Evolutionary conservation across 2,797 vertebrate genomes (phyloP), one percentile per base, ranked within the genome.

Genomic region (Toxotes lorentzi): DNA sequence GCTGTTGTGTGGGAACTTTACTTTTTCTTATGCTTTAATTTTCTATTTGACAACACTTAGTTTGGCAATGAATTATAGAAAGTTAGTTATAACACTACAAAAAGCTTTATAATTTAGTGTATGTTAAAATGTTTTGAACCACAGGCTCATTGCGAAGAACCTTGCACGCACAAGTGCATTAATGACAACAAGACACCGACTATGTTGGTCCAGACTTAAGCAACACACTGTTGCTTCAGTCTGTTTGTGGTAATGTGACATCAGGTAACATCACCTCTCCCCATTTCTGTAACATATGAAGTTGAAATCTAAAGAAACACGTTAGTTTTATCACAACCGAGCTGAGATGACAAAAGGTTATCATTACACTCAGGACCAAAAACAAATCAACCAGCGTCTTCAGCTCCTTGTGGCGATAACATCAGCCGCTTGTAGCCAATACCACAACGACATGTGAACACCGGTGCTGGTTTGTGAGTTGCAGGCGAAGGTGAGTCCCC

Each of bases 311-410:
- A 30, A 75, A 68, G 56, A 70, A 50, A 51, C 51, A 43, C n/a
- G 21, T n/a, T 34, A 17, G 41, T 73, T 50, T 5, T 51, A 40
- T 72, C 21, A 58, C 56, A 51, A 60, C 41, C 13, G 48, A 77
- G 76, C 63, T 12, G 62, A 78, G 43, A 47, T 43, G 50, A 51
- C 68, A 38, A 45, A 73, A 81, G 79, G 81, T 87, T 87, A 86
- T 88, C 74, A 54, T 65, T 47, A 58, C 78, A 66, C 81, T 76
- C 60, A 45, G 51, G 76, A 82, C 63, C 81, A 66, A 84, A 27
- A 87, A 84, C 80, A 87, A 77, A 86, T 83, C 80, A 83, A 63
- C 65, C 41, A 12, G 81, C 76, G 72, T 72, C 81, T 83, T 65
- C 78, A 64, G 73, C 83, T 74, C 38, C 13, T 63, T 12, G 56